These are phyloP conservation scores for Sepiola atlantica DNA, from an alignment of 2,888 invertebrate genomes.

Conservation along the genomic window DNA sequence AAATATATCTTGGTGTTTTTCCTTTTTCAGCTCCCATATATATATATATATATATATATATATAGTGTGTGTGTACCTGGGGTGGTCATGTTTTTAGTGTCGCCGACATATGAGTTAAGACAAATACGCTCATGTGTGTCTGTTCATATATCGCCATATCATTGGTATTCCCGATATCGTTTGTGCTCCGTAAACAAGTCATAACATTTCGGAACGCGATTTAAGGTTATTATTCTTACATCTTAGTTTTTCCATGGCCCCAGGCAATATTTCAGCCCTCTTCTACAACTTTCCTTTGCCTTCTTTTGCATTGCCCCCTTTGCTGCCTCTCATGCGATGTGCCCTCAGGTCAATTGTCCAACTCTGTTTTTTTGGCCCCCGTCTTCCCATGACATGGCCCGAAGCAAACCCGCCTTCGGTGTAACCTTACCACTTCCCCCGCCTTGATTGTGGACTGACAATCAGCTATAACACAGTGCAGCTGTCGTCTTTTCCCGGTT, in stretches of 20 bases:
- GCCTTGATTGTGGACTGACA: not conserved
- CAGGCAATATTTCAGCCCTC: not conserved
- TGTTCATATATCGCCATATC: not conserved
- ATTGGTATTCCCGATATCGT: not conserved
- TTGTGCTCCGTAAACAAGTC: not conserved
- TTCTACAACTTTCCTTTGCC: not conserved
- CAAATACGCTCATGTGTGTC: not conserved
- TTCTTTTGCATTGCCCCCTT: not conserved
- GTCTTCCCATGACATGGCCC: not conserved
- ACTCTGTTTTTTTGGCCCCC: not conserved
- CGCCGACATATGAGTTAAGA: not conserved
- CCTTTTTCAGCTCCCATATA: too few species aligned
- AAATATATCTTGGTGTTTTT: too few species aligned
- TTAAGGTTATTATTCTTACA: not conserved
- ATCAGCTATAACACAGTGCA: constrained; percentile 2
- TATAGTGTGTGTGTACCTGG: too few species aligned
- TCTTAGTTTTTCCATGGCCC: not conserved
- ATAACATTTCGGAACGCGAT: not conserved
- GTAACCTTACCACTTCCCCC: not conserved
- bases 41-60: too few species aligned
- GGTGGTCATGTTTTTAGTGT: too few species aligned
- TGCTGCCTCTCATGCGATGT: not conserved
- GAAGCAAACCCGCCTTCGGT: not conserved
- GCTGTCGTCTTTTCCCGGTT: constrained; percentile 32
- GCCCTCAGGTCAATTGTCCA: not conserved